Evolutionary conservation across 1,140 invertebrate species (phyloP), one percentile per base, ranked within the genome.

Genomic region (Drosophila ficusphila): DNA sequence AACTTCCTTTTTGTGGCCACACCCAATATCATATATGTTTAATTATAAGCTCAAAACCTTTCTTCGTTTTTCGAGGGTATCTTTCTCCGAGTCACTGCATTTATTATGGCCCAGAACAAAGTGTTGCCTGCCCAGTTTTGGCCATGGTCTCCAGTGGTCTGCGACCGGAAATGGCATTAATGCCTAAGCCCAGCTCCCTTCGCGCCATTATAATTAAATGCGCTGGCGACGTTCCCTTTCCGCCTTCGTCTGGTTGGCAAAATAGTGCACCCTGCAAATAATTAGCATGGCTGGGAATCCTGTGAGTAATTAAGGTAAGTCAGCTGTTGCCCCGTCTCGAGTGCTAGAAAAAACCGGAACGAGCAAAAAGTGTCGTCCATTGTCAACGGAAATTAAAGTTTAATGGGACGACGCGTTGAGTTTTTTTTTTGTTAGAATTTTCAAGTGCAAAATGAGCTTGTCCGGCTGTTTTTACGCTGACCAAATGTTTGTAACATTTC

Each of bases 281-380:
- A 86, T 86, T 88, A 86, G 81, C 81, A 62, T 79, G 62, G 62
- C 81, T 65, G 27, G 67, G 49, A 79, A 57, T 79, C 41, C 76
- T 48, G 71, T 67, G 76, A 79, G 79, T 85, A 88, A 86, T 86
- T 88, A 86, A 86, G 81, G 81, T 88, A 86, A 81, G 68, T 86
- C 68, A 88, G 81, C 81, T 86, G 76, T 74, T 86, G 49, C 47
- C 72, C 41, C 64, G 39, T 42, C 42, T 41, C 44, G 29, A 62
- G 33, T 7, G 19, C 16, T 1, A 11, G n/a, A 21, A 49, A 53
- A 64, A 46, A 56, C 8, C 3, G 29, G n/a, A 41, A 9, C 11
- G 5, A 9, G 25, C 48, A 65, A 73, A 74, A 65, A 74, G 11
- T 73, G 46, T 12, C 60, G 38, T 52, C 18, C 48, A 69, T 72